These are phyloP conservation scores for Pristionchus mayeri DNA, from an alignment of 2,888 invertebrate species.

Conservation along the genomic window DNA sequence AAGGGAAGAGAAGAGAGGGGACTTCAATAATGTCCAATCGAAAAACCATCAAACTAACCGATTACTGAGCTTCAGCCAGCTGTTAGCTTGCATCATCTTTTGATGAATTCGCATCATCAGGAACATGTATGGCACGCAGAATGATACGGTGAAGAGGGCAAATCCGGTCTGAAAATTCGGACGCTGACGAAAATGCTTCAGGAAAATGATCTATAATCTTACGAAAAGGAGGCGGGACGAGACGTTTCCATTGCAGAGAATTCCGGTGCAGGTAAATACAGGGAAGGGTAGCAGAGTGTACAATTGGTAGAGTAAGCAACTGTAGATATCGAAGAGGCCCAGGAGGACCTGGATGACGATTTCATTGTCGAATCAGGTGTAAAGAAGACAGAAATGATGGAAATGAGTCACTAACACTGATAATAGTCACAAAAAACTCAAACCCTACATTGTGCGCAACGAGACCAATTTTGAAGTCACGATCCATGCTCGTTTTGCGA, in stretches of 20 bases:
- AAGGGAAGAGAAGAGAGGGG: no score
- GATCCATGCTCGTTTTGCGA: no score
- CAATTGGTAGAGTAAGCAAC: no score
- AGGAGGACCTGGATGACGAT: no score
- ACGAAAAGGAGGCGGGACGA: background rate
- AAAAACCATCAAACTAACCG: background rate
- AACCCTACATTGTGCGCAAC: no score
- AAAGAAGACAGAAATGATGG: no score
- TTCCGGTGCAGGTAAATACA: background rate
- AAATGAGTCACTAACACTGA: no score
- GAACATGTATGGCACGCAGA: slow-evolving; percentile 1
- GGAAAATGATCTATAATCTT: background rate
- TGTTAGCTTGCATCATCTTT: background rate
- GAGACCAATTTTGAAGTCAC: no score
- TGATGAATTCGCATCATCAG: background rate
- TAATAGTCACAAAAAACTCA: no score
- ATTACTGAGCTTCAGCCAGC: background rate
- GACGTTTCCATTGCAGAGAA: background rate
- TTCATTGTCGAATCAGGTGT: no score
- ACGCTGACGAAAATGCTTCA: background rate
- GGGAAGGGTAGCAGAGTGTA: background rate
- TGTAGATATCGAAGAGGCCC: no score
- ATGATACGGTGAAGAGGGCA: background rate
- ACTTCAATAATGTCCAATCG: no score
- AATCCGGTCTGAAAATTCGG: background rate